Conservation (phyloP, 2,888 invertebrate species). For the Saturnia japonica region DNA sequence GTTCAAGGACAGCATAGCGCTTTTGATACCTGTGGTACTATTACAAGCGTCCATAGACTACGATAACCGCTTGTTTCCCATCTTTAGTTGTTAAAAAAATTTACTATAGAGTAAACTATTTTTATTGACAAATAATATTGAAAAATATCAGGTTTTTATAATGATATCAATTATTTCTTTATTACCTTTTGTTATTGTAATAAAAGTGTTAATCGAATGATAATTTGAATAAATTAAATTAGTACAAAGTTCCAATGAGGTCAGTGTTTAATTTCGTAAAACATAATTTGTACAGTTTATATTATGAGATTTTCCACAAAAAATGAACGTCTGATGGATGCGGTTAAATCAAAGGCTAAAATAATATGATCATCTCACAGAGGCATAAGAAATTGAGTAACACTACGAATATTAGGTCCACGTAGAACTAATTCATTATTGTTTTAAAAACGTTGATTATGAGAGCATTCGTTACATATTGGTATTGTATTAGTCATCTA, state of each 20-base stretch:
- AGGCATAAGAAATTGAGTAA: conserved; percentile 1
- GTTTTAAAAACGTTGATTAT: conserved; percentile 1
- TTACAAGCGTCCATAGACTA: too few relatives aligned
- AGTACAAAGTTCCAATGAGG: conserved; percentile 11
- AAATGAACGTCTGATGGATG: conserved; percentile 6
- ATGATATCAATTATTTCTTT: neutral
- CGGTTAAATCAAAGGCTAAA: conserved; percentile 14
- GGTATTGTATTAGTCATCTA: conserved; percentile 1
- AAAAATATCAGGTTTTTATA: neutral
- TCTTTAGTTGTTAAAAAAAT: neutral
- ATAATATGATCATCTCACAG: neutral
- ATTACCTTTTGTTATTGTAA: neutral
- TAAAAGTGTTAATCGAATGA: conserved; percentile 22
- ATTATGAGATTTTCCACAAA: neutral
- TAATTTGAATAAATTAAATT: conserved; percentile 10
- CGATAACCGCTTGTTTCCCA: too few relatives aligned
- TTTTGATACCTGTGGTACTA: too few relatives aligned
- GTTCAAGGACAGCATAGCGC: too few relatives aligned
- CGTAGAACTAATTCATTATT: neutral
- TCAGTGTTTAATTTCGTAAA: conserved; percentile 2
- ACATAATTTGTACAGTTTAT: conserved; percentile 2
- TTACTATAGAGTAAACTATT: neutral
- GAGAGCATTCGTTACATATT: neutral
- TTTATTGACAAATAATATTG: neutral
- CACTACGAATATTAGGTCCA: neutral